Evolutionary conservation across 2,888 invertebrate genomes (phyloP), one percentile per base, ranked within the genome.

Genomic region (Drosophila picticornis): DNA sequence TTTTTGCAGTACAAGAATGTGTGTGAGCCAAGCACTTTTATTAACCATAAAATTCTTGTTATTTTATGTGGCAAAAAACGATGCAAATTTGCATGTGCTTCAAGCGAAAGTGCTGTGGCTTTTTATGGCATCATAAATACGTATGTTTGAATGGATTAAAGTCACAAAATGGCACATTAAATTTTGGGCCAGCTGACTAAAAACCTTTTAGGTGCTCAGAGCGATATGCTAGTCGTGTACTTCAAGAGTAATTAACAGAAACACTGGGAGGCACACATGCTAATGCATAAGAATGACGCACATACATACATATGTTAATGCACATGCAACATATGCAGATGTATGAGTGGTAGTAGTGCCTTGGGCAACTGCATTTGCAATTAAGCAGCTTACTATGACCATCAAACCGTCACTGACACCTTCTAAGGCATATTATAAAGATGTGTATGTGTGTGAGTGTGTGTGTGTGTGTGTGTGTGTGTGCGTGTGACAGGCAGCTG

Each of bases 31-130:
- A 43, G 63, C 65, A 51, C 80, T 84, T 83, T 83, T 84, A 84
- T 83, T 83, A 83, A 80, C 84, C 84, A 81, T 86, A 90, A 87
- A 88, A 88, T 82, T 78, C 68, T 88, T 88, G 87, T 86, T 80
- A 80, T 85, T 90, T 88, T 81, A 86, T 88, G 88, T 84, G 59
- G 62, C 57, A 75, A 67, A 81, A 88, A 86, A 88, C 83, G 75
- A 69, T 87, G 89, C 87, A 87, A 89, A 84, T 84, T 86, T 84
- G 89, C 84, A 89, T 84, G 81, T 81, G 84, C 81, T 75, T 66
- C 53, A 77, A 70, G 40, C 19, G 59, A 60, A 65, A 72, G 60
- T 65, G 76, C 36, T 70, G 67, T 25, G 70, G 32, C 59, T 67
- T 69, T 83, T 81, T 81, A 85, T 80, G 53, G 69, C 76, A 46